phyloP scores from a whole-genome alignment of 1,140 invertebrate species.

The Paraescarpia echinospica region DNA sequence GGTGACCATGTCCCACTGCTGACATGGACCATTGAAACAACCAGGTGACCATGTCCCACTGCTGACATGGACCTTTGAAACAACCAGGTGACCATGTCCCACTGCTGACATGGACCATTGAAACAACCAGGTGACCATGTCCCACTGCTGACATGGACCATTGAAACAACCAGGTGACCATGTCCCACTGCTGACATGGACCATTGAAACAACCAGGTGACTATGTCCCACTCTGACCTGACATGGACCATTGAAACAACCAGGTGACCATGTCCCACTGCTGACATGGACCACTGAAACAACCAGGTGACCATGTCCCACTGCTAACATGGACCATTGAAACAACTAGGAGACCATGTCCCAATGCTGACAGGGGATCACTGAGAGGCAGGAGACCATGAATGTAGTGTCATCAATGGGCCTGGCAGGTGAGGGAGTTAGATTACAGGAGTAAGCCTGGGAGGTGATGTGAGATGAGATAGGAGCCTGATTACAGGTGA shows the following conservation, averaged over 20 bases:
- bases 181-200: not conserved
- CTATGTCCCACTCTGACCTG: not conserved
- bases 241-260: not conserved
- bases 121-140: not conserved
- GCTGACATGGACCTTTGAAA: not conserved
- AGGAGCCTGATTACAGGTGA: not conserved
- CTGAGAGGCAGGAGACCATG: not conserved
- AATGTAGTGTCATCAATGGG: not conserved
- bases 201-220: not conserved
- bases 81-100: not conserved
- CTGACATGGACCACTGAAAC: not conserved
- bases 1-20: not conserved
- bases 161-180: not conserved
- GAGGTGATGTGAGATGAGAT: not conserved
- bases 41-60: not conserved
- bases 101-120: not conserved
- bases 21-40: not conserved
- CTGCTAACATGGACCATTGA: not conserved
- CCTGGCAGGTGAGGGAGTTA: not conserved
- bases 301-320: not conserved
- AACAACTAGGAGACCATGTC: not conserved
- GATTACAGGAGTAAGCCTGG: not conserved
- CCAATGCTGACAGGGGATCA: not conserved
- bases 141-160: not conserved
- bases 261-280: not conserved